Evolutionary conservation across 30 jellyfish, hydroid and myxozoan genomes (phyloP), one percentile per base, ranked within the genome.

Genomic region (Catostylus mosaicus): DNA sequence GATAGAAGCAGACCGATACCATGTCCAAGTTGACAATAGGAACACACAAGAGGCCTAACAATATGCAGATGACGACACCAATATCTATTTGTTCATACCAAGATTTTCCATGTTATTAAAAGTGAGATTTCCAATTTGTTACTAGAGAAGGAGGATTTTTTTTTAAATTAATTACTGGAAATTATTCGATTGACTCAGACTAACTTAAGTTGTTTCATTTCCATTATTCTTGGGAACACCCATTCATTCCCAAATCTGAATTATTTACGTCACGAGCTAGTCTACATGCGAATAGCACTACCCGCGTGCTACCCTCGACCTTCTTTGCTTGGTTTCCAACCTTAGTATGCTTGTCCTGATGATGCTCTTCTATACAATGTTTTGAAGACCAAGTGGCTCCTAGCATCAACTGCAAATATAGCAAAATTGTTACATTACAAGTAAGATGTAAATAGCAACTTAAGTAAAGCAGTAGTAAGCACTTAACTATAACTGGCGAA

Each of bases 31-130:
- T 36, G 65, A 75, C 75, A 50, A 75, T 33, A 50, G 48, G 86
- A 75, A 75, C 86, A 75, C 86, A 75, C 86, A 75, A 46, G 86
- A 75, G 86, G 86, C 86, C 38, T 30, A 69, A 48, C 65, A 34
- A 69, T 12, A 31, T 40, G 7, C 82, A 33, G 3, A 69, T 69
- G 82, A 31, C 67, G 43, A 69, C 67, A 23, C 38, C 54, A 69
- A 14, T 69, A 66, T 20, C 67, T 16, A 5, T 4, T 52, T 52
- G 29, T 52, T 40, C 54, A 14, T 52, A 3, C 19, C 19, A 52
- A 26, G 24, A 20, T 20, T 52, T 52, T 6, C 67, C 8, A n/a
- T 3, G 30, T 52, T 52, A 52, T 52, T 52, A 52, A 52, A 52
- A n/a, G 67, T 52, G 67, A 52, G 67, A 52, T 52, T 52, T 52